phyloP scores from a whole-genome alignment of 2,888 invertebrate genomes.

The Drosophila paranaensis region DNA sequence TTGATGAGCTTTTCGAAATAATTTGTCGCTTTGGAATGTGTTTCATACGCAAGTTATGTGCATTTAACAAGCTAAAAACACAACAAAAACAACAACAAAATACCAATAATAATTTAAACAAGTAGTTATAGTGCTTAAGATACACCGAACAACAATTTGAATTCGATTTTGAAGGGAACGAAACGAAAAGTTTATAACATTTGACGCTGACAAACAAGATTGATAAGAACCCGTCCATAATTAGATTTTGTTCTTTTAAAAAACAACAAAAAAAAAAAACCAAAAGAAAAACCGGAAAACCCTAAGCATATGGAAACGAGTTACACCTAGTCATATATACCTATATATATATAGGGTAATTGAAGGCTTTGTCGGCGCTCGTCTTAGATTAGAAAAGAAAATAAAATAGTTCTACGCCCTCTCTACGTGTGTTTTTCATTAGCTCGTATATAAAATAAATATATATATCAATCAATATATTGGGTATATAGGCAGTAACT shows the following conservation, averaged over 20 bases:
- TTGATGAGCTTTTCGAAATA: constrained; percentile 78
- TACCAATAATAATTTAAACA: constrained; percentile 45
- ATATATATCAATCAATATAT: constrained; percentile 7
- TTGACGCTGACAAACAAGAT: constrained; percentile 77
- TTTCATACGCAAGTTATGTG: constrained; percentile 76
- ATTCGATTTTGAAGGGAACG: constrained; percentile 36
- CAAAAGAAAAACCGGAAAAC: constrained; percentile 9
- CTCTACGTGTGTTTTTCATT: constrained; percentile 59
- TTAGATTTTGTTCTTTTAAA: constrained; percentile 71
- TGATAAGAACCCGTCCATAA: constrained; percentile 83
- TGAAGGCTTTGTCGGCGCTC: constrained; percentile 33
- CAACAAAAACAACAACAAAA: constrained; percentile 23
- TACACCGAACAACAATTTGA: constrained; percentile 21
- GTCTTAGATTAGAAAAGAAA: constrained; percentile 23
- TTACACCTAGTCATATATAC: constrained; percentile 16
- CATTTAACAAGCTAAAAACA: constrained; percentile 59
- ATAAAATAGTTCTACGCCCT: constrained; percentile 32
- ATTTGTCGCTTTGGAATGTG: constrained; percentile 79
- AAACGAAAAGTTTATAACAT: constrained; percentile 36
- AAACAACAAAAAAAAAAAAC: constrained; percentile 9
- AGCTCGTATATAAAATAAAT: constrained; percentile 27
- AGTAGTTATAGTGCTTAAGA: constrained; percentile 42
- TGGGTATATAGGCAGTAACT: background rate
- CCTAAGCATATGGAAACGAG: constrained; percentile 24
- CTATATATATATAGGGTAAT: no score